phyloP scores from a whole-genome alignment of 37 sponge, comb jelly and placozoan genomes.

The Trichoplax adhaerens region DNA sequence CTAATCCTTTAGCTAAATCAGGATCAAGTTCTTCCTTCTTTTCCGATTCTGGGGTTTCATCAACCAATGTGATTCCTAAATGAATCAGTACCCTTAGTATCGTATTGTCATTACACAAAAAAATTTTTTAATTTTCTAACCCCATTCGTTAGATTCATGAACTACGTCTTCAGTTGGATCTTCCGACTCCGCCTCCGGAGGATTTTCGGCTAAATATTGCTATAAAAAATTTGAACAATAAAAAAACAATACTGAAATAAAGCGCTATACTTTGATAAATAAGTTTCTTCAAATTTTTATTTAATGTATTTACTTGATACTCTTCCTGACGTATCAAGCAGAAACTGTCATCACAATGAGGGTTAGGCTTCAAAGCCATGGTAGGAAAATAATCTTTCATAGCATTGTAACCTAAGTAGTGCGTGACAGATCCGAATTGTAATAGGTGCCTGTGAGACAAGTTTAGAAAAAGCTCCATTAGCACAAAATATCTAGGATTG shows the following conservation, averaged over 20 bases:
- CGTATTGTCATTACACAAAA: too few species aligned
- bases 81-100: too few species aligned
- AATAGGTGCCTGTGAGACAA: neutral
- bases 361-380: constrained; percentile 78
- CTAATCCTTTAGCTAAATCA: too few species aligned
- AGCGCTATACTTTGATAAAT: neutral
- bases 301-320: constrained; percentile 5
- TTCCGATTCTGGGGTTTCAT: too few species aligned
- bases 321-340: constrained; percentile 46
- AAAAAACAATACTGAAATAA: neutral
- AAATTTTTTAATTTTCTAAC: constrained; percentile 9
- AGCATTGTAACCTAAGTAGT: constrained; percentile 91
- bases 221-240: neutral
- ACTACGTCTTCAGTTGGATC: constrained; percentile 11
- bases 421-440: constrained; percentile 68
- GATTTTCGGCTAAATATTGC: constrained; percentile 6
- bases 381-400: constrained; percentile 85
- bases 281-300: neutral
- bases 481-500: neutral
- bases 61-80: too few species aligned
- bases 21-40: too few species aligned
- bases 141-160: constrained; percentile 80
- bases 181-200: neutral
- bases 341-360: constrained; percentile 53
- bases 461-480: neutral